A percentile compares a stretch with the other conserved stretches of the same genome.
Evolutionary conservation across 2,113 vertebrate genomes (phyloP).

Genomic region (Charadrius vociferus): DNA sequence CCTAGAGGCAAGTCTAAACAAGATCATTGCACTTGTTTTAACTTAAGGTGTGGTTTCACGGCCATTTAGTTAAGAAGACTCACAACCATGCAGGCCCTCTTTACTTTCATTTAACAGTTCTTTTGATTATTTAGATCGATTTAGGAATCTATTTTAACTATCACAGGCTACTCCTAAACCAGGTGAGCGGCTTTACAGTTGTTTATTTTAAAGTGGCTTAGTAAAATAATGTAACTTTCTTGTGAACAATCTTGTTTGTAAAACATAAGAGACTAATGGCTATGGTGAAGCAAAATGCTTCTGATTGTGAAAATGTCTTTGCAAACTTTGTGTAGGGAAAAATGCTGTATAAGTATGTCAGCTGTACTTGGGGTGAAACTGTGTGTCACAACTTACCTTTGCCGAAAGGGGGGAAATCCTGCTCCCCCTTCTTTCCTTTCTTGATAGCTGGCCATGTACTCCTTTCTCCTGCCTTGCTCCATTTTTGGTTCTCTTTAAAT

Average conservation of each 20-base stretch:
- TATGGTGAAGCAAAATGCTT: background rate
- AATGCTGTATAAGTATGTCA: background rate
- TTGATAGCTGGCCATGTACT: background rate
- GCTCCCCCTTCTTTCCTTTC: background rate
- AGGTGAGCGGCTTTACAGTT: background rate
- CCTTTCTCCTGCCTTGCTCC: background rate
- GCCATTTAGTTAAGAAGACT: background rate
- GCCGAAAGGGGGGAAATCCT: background rate
- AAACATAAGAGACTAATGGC: background rate
- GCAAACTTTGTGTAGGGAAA: background rate
- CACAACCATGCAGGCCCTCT: background rate
- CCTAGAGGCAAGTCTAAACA: constrained; percentile 5
- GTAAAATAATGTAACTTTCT: background rate
- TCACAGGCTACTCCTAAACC: background rate
- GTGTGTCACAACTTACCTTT: background rate
- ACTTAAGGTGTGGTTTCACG: background rate
- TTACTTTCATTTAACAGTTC: background rate
- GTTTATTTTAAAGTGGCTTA: background rate
- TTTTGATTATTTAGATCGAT: background rate
- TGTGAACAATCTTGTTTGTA: background rate
- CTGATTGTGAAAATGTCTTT: background rate
- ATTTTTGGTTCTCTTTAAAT: background rate
- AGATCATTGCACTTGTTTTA: constrained; percentile 34
- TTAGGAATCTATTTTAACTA: background rate
- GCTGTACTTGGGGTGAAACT: background rate